Evolutionary conservation across 2,888 invertebrate species (phyloP).

Genomic region (Odontocerum albicorne): DNA sequence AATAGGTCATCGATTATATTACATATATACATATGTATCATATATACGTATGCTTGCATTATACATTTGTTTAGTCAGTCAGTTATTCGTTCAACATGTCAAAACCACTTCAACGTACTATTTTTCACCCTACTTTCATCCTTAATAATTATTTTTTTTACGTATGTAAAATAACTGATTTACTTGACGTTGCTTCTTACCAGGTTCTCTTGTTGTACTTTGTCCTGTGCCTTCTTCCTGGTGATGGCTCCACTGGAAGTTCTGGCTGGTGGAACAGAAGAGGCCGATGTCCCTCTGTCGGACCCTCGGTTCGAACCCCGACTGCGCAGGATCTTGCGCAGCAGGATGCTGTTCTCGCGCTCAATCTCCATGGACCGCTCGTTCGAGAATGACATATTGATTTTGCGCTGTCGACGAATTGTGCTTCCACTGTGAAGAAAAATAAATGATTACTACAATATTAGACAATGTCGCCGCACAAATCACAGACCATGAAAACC

Average conservation of each 20-base stretch:
- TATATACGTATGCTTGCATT: too few relatives aligned
- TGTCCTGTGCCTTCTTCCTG: conserved; percentile 56
- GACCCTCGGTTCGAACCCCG: conserved; percentile 47
- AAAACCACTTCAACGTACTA: too few relatives aligned
- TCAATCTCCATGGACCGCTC: conserved; percentile 63
- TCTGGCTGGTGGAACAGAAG: conserved; percentile 38
- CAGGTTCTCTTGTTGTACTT: conserved; percentile 62
- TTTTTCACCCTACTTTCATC: too few relatives aligned
- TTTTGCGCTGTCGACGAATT: conserved; percentile 44
- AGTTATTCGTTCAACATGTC: too few relatives aligned
- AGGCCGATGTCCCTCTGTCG: conserved; percentile 38
- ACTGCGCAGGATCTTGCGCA: conserved; percentile 58
- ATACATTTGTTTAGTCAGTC: too few relatives aligned
- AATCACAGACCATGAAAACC: too few relatives aligned
- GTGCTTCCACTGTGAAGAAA: conserved; percentile 38
- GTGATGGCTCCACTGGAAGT: conserved; percentile 53
- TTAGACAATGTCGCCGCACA: not conserved
- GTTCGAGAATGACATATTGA: conserved; percentile 61
- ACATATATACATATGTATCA: too few relatives aligned
- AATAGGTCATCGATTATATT: too few relatives aligned
- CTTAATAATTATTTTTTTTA: too few relatives aligned
- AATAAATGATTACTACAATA: not conserved
- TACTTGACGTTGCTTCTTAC: conserved; percentile 39
- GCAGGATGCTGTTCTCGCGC: conserved; percentile 60
- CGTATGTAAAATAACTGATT: not conserved